Conservation (phyloP, 2,797 vertebrate genomes). For the Rhinatrema bivittatum region DNA sequence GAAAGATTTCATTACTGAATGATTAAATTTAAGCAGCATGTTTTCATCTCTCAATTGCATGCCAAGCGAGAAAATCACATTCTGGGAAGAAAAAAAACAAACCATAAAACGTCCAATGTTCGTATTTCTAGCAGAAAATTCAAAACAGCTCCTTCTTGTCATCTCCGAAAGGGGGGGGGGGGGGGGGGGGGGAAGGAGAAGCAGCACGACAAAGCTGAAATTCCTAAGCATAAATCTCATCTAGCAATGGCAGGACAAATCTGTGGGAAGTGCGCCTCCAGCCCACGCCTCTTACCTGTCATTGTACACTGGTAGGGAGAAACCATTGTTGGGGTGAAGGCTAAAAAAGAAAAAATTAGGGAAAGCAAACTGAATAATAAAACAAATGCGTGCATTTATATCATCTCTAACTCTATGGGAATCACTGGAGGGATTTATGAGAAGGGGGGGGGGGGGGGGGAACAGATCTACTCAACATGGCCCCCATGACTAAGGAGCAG, state of each 20-base stretch:
- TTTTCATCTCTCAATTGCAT: too few relatives aligned
- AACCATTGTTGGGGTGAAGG: constrained; percentile 52
- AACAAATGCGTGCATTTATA: constrained; percentile 41
- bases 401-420: constrained; percentile 30
- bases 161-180: too few relatives aligned
- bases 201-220: constrained; percentile 31
- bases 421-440: too few relatives aligned
- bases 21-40: too few relatives aligned
- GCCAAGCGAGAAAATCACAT: too few relatives aligned
- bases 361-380: constrained; percentile 43
- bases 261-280: constrained; percentile 35
- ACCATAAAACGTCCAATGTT: too few relatives aligned
- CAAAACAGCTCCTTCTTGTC: too few relatives aligned
- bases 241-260: constrained; percentile 46
- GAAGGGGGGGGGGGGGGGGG: constrained; percentile 20
- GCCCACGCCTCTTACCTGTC: constrained; percentile 42
- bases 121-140: too few relatives aligned
- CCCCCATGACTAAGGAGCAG: constrained; percentile 3
- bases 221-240: constrained; percentile 37
- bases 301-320: constrained; percentile 53
- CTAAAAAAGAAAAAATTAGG: constrained; percentile 49
- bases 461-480: constrained; percentile 12
- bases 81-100: too few relatives aligned
- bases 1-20: too few relatives aligned
- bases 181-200: too few relatives aligned